Base-by-base conservation (phyloP, 2,113 vertebrate genomes). In the Hemiprocne comata region DNA sequence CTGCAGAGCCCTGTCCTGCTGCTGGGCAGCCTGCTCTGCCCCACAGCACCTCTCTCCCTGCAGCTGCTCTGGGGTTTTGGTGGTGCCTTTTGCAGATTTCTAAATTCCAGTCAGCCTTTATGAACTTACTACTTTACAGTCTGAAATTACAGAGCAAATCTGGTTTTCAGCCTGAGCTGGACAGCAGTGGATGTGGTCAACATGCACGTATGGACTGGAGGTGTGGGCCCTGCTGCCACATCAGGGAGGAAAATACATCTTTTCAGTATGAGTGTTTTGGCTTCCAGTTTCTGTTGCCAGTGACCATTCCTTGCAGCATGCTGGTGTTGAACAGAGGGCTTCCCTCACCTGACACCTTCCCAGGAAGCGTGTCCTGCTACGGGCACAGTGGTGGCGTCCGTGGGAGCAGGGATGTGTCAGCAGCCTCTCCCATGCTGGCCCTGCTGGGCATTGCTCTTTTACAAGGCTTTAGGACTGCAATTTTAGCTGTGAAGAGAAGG, bases 321-420 rank as follows among this genome's bases (percentile, higher is more conserved):
- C 36, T 3, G 1, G 36, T 29, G 72, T 21, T 6, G 5, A 17
- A 9, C 0, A 2, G 5, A 8, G 53, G 20, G 17, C 21, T 66
- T 26, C 6, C 24, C 33, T 9, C 11, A 1, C 0, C 0, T 1
- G 10, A 2, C 1, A 0, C 5, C 31, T 17, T 28, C 24, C 38
- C 55, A 7, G 44, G 57, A 4, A 34, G 4, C 0, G 7, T 2
- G 4, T 5, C 24, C 3, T 2, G 17, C 25, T 6, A 2, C 8
- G 8, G 16, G 26, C 1, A 3, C 38, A 13, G 53, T 1, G 5
- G 4, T 1, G 0, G 42, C 0, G 16, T 1, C 1, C 1, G 2
- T 2, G 33, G 25, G 24, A 12, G 17, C 2, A 1, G 9, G 9
- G 17, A 10, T 24, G 34, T 34, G 4, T 5, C 0, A 0, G 42